A percentile compares a stretch with the other conserved stretches of the same genome.
These are phyloP conservation scores for Nautilus pompilius DNA, from an alignment of 1,140 invertebrate genomes.

Conservation along the genomic window DNA sequence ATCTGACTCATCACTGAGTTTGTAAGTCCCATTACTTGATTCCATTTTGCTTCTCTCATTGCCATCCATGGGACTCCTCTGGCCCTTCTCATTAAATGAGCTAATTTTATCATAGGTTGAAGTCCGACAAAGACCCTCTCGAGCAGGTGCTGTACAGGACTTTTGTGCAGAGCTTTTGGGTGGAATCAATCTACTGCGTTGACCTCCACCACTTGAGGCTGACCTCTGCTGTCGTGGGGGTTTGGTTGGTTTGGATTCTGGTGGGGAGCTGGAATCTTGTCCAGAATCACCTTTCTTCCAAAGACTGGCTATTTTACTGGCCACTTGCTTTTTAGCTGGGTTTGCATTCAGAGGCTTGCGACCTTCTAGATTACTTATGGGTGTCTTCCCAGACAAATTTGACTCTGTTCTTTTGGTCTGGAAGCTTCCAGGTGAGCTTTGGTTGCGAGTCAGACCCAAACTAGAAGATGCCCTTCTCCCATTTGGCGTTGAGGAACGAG, in stretches of 20 bases:
- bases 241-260: neutral
- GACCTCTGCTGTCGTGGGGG: neutral
- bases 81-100: constrained; percentile 5
- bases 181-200: neutral
- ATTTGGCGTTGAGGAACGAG: constrained; percentile 36
- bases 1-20: neutral
- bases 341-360: constrained; percentile 5
- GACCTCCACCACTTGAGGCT: neutral
- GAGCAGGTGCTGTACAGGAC: constrained; percentile 9
- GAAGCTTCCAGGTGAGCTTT: constrained; percentile 1
- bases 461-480: constrained; percentile 12
- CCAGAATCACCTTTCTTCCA: constrained; percentile 69
- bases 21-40: neutral
- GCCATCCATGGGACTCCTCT: neutral
- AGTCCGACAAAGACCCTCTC: constrained; percentile 31
- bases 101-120: constrained; percentile 42
- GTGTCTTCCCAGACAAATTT: constrained; percentile 2
- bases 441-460: neutral
- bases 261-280: neutral
- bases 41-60: neutral
- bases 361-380: neutral
- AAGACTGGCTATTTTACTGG: constrained; percentile 82
- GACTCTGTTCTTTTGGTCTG: neutral
- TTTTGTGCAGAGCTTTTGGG: neutral
- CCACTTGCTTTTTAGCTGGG: constrained; percentile 67